Conservation (phyloP, 2,888 invertebrate species). For the Abrostola tripartita region DNA sequence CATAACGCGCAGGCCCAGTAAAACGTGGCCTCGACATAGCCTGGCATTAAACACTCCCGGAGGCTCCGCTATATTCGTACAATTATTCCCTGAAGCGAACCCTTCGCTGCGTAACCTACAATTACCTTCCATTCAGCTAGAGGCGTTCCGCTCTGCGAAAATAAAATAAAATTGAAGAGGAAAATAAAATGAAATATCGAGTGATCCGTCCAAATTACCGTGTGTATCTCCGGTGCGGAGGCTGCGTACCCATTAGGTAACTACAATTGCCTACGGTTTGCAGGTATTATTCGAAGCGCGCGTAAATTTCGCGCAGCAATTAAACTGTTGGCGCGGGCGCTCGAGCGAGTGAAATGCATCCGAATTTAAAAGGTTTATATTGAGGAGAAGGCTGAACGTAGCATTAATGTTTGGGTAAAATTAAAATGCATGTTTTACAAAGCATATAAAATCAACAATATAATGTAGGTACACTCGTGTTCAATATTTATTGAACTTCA, state of each 20-base stretch:
- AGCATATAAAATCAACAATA: constrained; percentile 64
- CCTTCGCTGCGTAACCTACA: constrained; percentile 83
- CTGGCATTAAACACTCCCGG: constrained; percentile 86
- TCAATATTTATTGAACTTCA: constrained; percentile 58
- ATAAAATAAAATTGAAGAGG: constrained; percentile 83
- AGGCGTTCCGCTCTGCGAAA: constrained; percentile 74
- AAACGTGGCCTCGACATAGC: constrained; percentile 78
- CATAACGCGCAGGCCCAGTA: constrained; percentile 77
- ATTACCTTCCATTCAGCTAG: constrained; percentile 85
- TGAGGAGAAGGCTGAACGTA: constrained; percentile 58
- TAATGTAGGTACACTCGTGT: constrained; percentile 70
- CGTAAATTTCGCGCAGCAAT: constrained; percentile 68
- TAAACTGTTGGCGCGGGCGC: constrained; percentile 65
- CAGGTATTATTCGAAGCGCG: constrained; percentile 64
- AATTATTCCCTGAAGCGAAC: constrained; percentile 87
- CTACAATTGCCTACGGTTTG: constrained; percentile 51
- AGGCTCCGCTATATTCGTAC: constrained; percentile 82
- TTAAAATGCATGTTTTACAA: constrained; percentile 61
- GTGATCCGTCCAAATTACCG: constrained; percentile 79
- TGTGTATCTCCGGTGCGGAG: constrained; percentile 64
- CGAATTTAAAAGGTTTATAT: constrained; percentile 62
- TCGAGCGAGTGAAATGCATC: constrained; percentile 64
- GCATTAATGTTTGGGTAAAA: constrained; percentile 50
- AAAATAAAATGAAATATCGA: constrained; percentile 84
- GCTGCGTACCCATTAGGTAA: constrained; percentile 56